phyloP scores from a whole-genome alignment of 2,113 vertebrate species.

The Engraulis encrasicolus region DNA sequence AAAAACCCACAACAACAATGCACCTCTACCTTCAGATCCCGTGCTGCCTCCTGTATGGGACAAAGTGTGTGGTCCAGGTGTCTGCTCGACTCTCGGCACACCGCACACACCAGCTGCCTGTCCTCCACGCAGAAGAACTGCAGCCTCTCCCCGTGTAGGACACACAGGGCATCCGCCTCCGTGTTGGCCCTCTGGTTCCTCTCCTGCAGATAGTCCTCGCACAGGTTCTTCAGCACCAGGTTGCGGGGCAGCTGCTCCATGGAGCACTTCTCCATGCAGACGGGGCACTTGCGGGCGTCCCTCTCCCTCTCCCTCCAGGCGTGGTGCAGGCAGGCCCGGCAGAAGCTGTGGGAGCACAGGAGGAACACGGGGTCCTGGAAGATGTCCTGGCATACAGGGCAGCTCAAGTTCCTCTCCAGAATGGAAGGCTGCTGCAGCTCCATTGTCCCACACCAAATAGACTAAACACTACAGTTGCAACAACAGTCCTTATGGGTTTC shows the following conservation, averaged over 20 bases:
- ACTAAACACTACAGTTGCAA: too few species aligned
- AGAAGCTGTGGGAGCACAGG: conserved; percentile 49
- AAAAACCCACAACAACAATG: neutral
- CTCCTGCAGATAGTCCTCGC: conserved; percentile 36
- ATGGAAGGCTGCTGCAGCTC: neutral
- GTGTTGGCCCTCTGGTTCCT: neutral
- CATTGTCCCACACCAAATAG: conserved; percentile 12
- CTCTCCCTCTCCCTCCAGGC: conserved; percentile 32
- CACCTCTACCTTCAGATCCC: conserved; percentile 5
- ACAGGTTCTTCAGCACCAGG: conserved; percentile 44
- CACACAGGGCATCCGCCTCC: conserved; percentile 19
- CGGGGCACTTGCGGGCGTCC: conserved; percentile 27
- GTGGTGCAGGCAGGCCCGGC: conserved; percentile 28
- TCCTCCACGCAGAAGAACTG: conserved; percentile 42
- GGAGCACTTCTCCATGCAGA: conserved; percentile 29
- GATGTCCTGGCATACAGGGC: conserved; percentile 47
- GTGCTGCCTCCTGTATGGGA: neutral
- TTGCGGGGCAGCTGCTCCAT: conserved; percentile 29
- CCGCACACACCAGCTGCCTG: neutral
- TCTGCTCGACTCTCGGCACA: neutral
- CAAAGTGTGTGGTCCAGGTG: neutral
- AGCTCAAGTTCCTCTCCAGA: conserved; percentile 39
- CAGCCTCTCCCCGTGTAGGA: conserved; percentile 34
- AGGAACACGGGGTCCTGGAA: conserved; percentile 46
- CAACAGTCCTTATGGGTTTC: neutral